Evolutionary conservation across 2,113 vertebrate genomes (phyloP).

Genomic region (Neoarius graeffei): DNA sequence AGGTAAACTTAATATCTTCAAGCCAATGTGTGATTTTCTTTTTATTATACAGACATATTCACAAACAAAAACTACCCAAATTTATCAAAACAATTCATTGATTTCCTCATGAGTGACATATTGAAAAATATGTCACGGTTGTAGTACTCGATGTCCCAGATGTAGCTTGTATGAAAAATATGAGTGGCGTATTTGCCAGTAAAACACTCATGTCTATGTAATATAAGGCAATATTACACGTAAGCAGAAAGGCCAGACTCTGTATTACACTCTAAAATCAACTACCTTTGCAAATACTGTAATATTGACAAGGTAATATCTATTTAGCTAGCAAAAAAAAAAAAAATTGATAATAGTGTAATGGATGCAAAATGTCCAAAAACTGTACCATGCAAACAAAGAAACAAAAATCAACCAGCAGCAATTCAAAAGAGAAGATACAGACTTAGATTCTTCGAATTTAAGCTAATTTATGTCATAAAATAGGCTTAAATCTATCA

Average conservation of each 20-base stretch:
- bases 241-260: background rate
- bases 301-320: background rate
- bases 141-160: too few species aligned
- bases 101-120: too few species aligned
- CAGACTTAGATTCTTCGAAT: background rate
- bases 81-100: too few species aligned
- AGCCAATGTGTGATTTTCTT: too few species aligned
- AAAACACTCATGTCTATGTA: too few species aligned
- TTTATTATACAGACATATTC: too few species aligned
- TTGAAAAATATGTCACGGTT: too few species aligned
- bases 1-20: too few species aligned
- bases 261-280: background rate
- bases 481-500: background rate
- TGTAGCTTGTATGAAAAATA: too few species aligned
- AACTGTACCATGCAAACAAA: background rate
- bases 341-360: too few species aligned
- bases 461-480: background rate
- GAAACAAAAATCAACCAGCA: background rate
- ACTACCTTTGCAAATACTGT: background rate
- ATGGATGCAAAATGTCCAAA: background rate
- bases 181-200: too few species aligned
- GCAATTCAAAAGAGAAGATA: background rate
- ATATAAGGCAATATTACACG: background rate
- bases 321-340: background rate
- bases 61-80: too few species aligned